Percentiles rank a stretch among this genome's conserved stretches.
Evolutionary conservation across 2,113 vertebrate species (phyloP).

Genomic region (Eleginops maclovinus): DNA sequence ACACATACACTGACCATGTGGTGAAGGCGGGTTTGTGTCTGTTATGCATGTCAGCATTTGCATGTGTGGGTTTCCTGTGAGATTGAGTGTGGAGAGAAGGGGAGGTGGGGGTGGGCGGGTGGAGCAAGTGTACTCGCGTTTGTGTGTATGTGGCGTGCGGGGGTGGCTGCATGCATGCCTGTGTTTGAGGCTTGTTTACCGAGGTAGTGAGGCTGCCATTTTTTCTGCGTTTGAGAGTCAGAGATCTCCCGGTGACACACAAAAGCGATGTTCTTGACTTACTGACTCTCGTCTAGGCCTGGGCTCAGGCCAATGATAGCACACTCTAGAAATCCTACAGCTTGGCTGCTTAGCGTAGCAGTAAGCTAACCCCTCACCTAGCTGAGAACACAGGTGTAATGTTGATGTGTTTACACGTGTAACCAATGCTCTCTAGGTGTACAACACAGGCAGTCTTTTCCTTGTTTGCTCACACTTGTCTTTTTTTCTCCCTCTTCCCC

Average conservation of each 20-base stretch:
- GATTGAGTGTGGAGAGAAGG: conserved; percentile 37
- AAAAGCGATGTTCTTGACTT: conserved; percentile 27
- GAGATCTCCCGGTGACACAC: conserved; percentile 55
- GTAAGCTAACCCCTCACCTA: conserved; percentile 17
- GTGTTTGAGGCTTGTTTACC: conserved; percentile 74
- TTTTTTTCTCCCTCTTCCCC: conserved; percentile 19
- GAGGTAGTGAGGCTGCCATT: conserved; percentile 66
- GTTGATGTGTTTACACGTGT: not conserved
- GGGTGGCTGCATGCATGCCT: conserved; percentile 71
- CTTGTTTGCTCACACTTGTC: conserved; percentile 31
- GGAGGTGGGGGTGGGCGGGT: conserved; percentile 30
- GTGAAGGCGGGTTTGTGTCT: conserved; percentile 30
- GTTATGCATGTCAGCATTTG: conserved; percentile 60
- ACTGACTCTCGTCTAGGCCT: conserved; percentile 54
- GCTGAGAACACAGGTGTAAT: conserved; percentile 36
- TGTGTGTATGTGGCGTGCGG: conserved; percentile 58
- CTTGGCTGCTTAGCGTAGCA: conserved; percentile 3
- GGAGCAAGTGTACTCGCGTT: conserved; percentile 39
- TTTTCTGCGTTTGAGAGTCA: conserved; percentile 41
- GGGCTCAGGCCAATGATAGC: conserved; percentile 59
- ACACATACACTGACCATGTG: conserved; percentile 34
- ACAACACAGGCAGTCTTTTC: conserved; percentile 21
- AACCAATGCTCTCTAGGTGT: conserved; percentile 23
- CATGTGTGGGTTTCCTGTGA: conserved; percentile 78
- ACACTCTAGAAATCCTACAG: conserved; percentile 26